A percentile compares a stretch with the other conserved stretches of the same genome.
phyloP scores from a whole-genome alignment of 2,113 vertebrate species.

The Ondatra zibethicus region DNA sequence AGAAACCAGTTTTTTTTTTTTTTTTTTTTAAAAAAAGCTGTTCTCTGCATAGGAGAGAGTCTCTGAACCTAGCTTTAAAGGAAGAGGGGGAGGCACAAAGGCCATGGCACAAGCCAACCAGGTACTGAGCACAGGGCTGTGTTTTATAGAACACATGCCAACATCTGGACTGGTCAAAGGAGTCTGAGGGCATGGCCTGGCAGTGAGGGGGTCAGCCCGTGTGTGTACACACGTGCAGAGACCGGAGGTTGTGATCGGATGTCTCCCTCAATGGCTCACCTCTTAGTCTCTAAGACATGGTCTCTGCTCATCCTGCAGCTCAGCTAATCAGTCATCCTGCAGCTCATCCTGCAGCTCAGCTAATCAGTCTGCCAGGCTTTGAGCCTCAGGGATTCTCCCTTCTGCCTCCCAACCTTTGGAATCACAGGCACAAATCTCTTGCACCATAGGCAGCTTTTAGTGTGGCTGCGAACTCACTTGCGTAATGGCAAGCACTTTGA shows the following conservation, averaged over 20 bases:
- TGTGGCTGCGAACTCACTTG: background rate
- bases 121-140: background rate
- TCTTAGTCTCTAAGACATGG: background rate
- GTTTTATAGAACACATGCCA: background rate
- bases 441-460: background rate
- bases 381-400: background rate
- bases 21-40: slow-evolving; percentile 51
- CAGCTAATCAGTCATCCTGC: no score
- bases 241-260: background rate
- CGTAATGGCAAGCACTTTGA: background rate
- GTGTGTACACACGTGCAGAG: no score
- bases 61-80: slow-evolving; percentile 53
- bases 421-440: background rate
- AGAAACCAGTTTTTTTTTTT: slow-evolving; percentile 70
- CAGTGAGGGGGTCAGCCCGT: background rate
- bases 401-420: background rate
- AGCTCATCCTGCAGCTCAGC: no score
- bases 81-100: background rate
- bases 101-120: background rate
- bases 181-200: background rate
- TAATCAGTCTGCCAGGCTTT: background rate
- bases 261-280: background rate
- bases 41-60: slow-evolving; percentile 58
- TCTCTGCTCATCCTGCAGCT: background rate
- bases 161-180: background rate